Evolutionary conservation across 2,113 vertebrate genomes (phyloP).

Genomic region (Herpetotheres cachinnans): DNA sequence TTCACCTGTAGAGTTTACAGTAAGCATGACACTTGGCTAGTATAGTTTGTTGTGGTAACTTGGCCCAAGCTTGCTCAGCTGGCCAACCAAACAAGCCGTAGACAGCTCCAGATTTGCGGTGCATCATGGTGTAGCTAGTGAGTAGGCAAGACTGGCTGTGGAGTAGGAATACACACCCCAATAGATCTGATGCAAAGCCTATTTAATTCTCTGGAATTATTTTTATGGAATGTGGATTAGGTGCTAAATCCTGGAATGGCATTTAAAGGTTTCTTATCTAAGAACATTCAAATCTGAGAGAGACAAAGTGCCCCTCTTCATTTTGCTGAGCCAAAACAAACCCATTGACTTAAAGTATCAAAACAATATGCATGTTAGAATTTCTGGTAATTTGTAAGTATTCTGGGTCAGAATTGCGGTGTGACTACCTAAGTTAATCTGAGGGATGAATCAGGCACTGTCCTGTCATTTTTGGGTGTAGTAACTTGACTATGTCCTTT

Average conservation of each 20-base stretch:
- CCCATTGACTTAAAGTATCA: background rate
- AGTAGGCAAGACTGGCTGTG: background rate
- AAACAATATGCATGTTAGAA: background rate
- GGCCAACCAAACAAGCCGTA: background rate
- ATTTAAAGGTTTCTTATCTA: conserved; percentile 19
- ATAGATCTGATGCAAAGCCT: conserved; percentile 4
- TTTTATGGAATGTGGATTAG: conserved; percentile 32
- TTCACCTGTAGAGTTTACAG: background rate
- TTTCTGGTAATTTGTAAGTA: background rate
- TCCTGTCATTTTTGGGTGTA: background rate
- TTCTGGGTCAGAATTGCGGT: background rate
- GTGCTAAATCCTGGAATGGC: background rate
- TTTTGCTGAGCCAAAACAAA: background rate
- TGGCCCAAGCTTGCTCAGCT: background rate
- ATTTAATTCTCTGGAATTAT: background rate
- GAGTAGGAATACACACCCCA: background rate
- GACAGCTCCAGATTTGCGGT: background rate
- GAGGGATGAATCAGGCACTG: background rate
- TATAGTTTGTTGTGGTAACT: background rate
- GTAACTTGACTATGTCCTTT: background rate
- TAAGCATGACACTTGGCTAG: background rate
- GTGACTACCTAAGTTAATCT: background rate
- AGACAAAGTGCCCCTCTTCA: background rate
- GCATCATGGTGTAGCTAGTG: background rate
- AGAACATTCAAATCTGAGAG: background rate